phyloP scores from a whole-genome alignment of 2,113 vertebrate genomes.

The Lepidothrix coronata region DNA sequence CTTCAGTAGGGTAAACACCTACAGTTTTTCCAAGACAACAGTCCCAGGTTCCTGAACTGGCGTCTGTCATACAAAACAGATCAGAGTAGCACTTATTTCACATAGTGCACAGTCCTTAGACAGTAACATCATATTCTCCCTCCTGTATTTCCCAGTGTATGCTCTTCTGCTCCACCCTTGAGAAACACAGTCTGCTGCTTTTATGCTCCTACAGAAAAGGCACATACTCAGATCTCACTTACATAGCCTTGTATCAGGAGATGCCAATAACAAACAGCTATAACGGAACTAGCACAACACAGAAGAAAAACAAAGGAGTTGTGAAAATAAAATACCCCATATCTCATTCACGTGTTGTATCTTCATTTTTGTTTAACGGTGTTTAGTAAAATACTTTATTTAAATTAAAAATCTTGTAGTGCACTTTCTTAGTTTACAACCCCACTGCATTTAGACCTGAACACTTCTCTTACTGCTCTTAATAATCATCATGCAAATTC shows the following conservation, averaged over 20 bases:
- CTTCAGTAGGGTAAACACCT: background rate
- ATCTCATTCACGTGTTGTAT: background rate
- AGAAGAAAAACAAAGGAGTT: background rate
- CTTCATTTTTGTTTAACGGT: background rate
- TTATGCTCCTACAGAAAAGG: background rate
- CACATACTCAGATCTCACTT: background rate
- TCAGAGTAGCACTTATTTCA: background rate
- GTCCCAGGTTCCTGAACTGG: background rate
- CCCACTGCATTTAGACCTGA: background rate
- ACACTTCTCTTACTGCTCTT: background rate
- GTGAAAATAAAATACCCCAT: background rate
- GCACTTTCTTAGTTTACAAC: background rate
- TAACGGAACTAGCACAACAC: background rate
- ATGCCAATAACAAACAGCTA: background rate
- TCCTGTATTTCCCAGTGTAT: background rate
- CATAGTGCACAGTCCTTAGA: rapidly evolving
- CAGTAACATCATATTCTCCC: background rate
- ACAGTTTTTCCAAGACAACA: background rate
- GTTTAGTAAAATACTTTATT: background rate
- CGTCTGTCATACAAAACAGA: background rate
- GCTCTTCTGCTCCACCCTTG: background rate
- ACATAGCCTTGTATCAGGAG: background rate
- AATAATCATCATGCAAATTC: background rate
- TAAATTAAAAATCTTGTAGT: background rate
- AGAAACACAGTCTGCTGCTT: background rate